These are phyloP conservation scores for Malthinus flaveolus DNA, from an alignment of 2,888 invertebrate species.

Conservation along the genomic window DNA sequence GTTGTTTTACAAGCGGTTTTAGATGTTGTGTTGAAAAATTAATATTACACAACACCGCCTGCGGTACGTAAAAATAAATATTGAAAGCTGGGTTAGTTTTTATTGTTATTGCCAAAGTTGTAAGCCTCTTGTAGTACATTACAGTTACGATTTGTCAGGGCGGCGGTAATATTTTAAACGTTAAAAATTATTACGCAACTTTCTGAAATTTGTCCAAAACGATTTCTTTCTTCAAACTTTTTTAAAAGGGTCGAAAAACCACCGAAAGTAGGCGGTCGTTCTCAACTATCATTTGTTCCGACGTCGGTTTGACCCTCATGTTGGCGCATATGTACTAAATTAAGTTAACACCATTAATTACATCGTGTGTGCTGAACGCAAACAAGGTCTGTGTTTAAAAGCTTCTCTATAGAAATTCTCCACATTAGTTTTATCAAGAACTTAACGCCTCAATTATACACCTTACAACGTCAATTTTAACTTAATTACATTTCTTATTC, in stretches of 20 bases:
- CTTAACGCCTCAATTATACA: slow-evolving; percentile 3
- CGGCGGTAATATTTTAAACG: no score
- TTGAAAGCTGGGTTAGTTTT: slow-evolving; percentile 46
- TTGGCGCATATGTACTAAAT: slow-evolving; percentile 25
- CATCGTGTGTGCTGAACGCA: slow-evolving; percentile 22
- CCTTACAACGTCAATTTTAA: slow-evolving; percentile 2
- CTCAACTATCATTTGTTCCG: slow-evolving; percentile 16
- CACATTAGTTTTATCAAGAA: slow-evolving; percentile 4
- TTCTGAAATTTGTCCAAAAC: background rate
- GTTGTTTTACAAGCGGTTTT: slow-evolving; percentile 39
- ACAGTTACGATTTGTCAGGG: slow-evolving; percentile 34
- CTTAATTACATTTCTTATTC: background rate
- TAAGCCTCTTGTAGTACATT: slow-evolving; percentile 31
- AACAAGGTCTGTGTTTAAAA: slow-evolving; percentile 22
- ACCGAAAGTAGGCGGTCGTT: slow-evolving; percentile 11
- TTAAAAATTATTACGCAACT: slow-evolving; percentile 13
- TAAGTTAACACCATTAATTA: slow-evolving; percentile 25
- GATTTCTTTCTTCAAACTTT: background rate
- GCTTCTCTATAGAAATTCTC: slow-evolving; percentile 6
- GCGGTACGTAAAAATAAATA: slow-evolving; percentile 46
- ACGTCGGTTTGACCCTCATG: slow-evolving; percentile 21
- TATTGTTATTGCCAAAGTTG: slow-evolving; percentile 43
- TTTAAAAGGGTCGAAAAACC: slow-evolving; percentile 13
- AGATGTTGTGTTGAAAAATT: slow-evolving; percentile 44
- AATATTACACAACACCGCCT: slow-evolving; percentile 41